Evolutionary conservation across 2,888 invertebrate species (phyloP), one percentile per base, ranked within the genome.

Genomic region (Spodoptera picta): DNA sequence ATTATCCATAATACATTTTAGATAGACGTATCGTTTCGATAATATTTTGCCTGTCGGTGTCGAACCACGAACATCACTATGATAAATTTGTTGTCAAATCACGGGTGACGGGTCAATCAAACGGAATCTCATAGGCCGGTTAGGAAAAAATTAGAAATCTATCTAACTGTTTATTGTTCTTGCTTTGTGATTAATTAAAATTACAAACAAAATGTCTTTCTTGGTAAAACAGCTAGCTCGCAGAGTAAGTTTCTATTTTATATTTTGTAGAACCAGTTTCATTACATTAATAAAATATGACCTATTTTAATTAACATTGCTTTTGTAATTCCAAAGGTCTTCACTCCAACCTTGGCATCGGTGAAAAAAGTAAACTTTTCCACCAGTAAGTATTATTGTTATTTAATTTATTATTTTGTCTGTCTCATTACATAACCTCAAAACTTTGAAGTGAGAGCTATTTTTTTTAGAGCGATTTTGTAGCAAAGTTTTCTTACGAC

Each of bases 361-460:
- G 75, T 83, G 9, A 91, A 87, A 69, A 89, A 76, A 53, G 69
- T 83, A 1, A 89, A 89, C 62, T 90, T 93, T 62, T 92, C 91
- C 2, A 91, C 92, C 4, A 88, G 93, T 94, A 86, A 91, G 92
- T 91, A n/a, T 36, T 36, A 52, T 43, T n/a, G 7, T 42, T 19
- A 43, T 36, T 36, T 5, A 19, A 3, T 9, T 42, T 31, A n/a
- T 31, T 46, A 14, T 45, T 24, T 3, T 1, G 11, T 42, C 7
- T 44, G 23, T 11, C 66, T 59, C 60, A 47, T 81, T 80, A 82
- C 59, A 81, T 85, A 83, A 83, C 83, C 80, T 80, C 47, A 2
- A 70, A 57, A 67, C 54, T 27, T 1, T 45, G 1, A 2, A 49
- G 46, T 10, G 19, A 4, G 2, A 27, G 9, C 6, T 6, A 10